These are phyloP conservation scores for Rhizoglyphus robini DNA, from an alignment of 1,140 invertebrate species.

Conservation along the genomic window DNA sequence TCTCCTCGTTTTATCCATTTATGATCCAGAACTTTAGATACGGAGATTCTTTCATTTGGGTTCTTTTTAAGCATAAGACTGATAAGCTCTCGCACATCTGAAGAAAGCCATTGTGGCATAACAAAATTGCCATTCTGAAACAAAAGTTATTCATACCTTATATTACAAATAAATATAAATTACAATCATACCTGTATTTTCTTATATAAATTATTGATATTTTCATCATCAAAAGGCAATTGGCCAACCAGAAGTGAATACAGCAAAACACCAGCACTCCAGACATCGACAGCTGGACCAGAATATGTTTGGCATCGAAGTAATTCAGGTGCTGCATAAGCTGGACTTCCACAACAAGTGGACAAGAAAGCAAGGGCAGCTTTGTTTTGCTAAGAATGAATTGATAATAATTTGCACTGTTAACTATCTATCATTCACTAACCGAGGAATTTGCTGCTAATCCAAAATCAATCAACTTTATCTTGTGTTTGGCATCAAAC, in stretches of 20 bases:
- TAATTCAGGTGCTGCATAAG: constrained; percentile 55
- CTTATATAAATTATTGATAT: constrained; percentile 87
- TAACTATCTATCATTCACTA: too few relatives aligned
- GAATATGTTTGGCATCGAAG: constrained; percentile 54
- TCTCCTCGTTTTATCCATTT: constrained; percentile 49
- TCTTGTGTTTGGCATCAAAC: constrained; percentile 57
- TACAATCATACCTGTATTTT: constrained; percentile 79
- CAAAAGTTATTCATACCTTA: background rate
- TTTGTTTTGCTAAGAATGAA: constrained; percentile 45
- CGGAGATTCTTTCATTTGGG: constrained; percentile 54
- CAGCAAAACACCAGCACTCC: constrained; percentile 96
- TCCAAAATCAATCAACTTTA: constrained; percentile 82
- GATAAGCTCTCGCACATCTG: constrained; percentile 49
- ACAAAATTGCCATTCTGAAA: constrained; percentile 48
- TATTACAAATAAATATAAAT: constrained; percentile 9
- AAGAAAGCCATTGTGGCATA: constrained; percentile 54
- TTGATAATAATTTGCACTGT: too few relatives aligned
- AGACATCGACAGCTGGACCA: constrained; percentile 90
- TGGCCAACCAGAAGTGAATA: constrained; percentile 81
- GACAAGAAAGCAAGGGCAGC: constrained; percentile 36
- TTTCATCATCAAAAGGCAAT: constrained; percentile 98
- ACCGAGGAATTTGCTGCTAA: constrained; percentile 37
- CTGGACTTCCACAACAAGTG: constrained; percentile 66
- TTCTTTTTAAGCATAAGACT: constrained; percentile 57
- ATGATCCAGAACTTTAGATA: constrained; percentile 53